Evolutionary conservation across 2,888 invertebrate genomes (phyloP).

Genomic region (Anticlea derivata): DNA sequence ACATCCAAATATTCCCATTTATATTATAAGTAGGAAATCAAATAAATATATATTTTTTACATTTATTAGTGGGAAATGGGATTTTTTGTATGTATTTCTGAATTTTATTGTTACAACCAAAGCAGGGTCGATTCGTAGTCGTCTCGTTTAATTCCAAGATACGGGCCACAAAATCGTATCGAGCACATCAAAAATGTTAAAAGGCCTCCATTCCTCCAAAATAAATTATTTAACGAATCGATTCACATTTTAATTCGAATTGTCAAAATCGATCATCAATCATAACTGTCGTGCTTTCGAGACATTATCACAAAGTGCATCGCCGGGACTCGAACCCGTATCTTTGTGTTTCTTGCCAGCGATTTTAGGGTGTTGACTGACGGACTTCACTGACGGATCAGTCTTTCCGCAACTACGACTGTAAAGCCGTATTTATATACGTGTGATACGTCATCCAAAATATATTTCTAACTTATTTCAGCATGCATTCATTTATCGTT

Average conservation of each 20-base stretch:
- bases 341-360: slow-evolving; percentile 48
- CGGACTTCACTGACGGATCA: slow-evolving; percentile 11
- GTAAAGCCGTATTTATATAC: too few species aligned
- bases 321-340: slow-evolving; percentile 50
- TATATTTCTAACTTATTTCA: too few species aligned
- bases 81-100: too few species aligned
- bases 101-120: neutral
- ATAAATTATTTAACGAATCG: slow-evolving; percentile 71
- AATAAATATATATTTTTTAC: too few species aligned
- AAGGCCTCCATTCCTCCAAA: slow-evolving; percentile 56
- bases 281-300: slow-evolving; percentile 61
- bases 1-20: too few species aligned
- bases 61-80: too few species aligned
- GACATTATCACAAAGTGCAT: slow-evolving; percentile 69
- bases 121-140: slow-evolving; percentile 4
- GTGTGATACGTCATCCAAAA: too few species aligned
- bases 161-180: slow-evolving; percentile 53
- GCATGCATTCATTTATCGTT: too few species aligned
- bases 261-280: slow-evolving; percentile 72
- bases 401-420: too few species aligned
- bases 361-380: slow-evolving; percentile 6
- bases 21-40: too few species aligned
- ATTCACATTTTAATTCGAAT: slow-evolving; percentile 74
- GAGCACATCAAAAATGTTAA: slow-evolving; percentile 49
- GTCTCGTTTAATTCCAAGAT: slow-evolving; percentile 20